A percentile compares a stretch with the other conserved stretches of the same genome.
phyloP scores from a whole-genome alignment of 2,797 vertebrate species.

The Clangula hyemalis region DNA sequence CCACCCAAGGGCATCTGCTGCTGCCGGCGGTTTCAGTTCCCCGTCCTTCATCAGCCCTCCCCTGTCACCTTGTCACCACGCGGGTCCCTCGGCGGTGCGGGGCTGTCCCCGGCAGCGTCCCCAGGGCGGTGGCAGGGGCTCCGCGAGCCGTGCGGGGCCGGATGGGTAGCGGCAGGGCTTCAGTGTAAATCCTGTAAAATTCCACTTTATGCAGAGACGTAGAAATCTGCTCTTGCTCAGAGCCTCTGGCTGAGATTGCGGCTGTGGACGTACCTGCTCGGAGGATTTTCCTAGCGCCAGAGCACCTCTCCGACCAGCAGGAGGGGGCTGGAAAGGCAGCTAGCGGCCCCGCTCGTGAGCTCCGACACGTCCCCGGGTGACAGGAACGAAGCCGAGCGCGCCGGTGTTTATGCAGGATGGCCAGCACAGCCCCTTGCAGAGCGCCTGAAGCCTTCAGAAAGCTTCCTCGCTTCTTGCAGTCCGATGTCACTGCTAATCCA shows the following conservation, averaged over 20 bases:
- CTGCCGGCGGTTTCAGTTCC: not conserved
- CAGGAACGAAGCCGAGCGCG: not conserved
- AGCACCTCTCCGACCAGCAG: not conserved
- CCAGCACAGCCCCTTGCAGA: not conserved
- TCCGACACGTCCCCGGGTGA: not conserved
- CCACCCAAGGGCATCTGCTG: not conserved
- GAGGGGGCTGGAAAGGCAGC: not conserved
- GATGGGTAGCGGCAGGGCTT: constrained; percentile 29
- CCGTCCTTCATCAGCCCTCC: not conserved
- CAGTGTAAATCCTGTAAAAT: constrained; percentile 63
- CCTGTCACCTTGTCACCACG: constrained; percentile 4
- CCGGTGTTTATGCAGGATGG: not conserved
- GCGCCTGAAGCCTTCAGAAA: not conserved
- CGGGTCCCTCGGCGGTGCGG: not conserved
- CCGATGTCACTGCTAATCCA: not conserved
- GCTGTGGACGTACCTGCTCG: not conserved
- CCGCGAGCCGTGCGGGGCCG: constrained; percentile 11
- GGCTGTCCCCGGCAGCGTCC: not conserved
- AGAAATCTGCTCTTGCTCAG: not conserved
- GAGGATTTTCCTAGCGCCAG: not conserved
- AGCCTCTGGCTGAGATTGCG: not conserved
- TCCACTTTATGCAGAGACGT: constrained; percentile 45
- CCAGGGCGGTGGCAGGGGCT: too few relatives aligned
- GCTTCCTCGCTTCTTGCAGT: not conserved
- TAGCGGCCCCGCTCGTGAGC: not conserved